Conservation (phyloP, 2,797 vertebrate genomes). For the Aselliscus stoliczkanus region DNA sequence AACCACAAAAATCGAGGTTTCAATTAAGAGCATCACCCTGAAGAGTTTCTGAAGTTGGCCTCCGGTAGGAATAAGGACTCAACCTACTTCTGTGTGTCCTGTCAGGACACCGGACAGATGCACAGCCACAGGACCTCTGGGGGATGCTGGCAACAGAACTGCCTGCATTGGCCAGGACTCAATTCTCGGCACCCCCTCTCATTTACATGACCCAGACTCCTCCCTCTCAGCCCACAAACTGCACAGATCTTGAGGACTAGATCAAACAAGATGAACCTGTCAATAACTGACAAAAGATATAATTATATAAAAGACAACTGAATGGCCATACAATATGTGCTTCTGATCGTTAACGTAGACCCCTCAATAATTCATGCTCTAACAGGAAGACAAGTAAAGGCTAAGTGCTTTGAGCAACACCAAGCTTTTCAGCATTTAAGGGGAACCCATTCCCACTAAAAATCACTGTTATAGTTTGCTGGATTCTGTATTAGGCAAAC, state of each 20-base stretch:
- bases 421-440: neutral
- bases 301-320: neutral
- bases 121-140: fast-evolving
- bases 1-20: neutral
- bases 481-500: neutral
- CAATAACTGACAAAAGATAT: neutral
- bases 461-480: neutral
- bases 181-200: too few species aligned
- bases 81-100: neutral
- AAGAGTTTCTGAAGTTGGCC: neutral
- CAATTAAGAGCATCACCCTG: neutral
- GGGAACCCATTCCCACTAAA: neutral
- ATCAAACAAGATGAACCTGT: neutral
- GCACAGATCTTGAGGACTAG: neutral
- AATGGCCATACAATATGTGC: neutral
- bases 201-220: neutral
- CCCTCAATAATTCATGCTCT: neutral
- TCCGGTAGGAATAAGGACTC: neutral
- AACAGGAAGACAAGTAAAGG: neutral
- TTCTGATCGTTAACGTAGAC: neutral
- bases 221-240: neutral
- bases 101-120: neutral
- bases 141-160: neutral
- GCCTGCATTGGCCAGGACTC: too few species aligned
- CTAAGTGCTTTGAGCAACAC: neutral